A percentile compares a stretch with the other conserved stretches of the same genome.
Conservation (phyloP, 2,113 vertebrate genomes). For the Nycticryphes semicollaris region DNA sequence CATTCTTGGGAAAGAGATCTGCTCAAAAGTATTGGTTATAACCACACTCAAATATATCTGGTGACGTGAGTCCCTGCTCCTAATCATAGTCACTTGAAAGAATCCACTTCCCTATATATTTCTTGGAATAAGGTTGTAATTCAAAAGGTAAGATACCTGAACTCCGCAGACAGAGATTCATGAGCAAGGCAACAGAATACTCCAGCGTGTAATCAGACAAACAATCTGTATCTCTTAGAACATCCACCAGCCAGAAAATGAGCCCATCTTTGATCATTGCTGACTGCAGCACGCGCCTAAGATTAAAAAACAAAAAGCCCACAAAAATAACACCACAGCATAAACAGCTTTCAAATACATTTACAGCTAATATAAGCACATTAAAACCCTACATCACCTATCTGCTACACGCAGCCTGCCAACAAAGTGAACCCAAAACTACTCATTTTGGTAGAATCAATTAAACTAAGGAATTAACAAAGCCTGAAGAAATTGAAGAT, state of each 20-base stretch:
- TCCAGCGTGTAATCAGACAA: slow-evolving; percentile 91
- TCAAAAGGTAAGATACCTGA: slow-evolving; percentile 76
- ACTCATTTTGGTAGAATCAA: not conserved
- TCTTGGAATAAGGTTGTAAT: not conserved
- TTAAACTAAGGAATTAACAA: not conserved
- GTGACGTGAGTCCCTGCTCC: not conserved
- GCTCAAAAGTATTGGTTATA: not conserved
- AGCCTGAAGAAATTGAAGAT: not conserved
- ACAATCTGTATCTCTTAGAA: slow-evolving; percentile 87
- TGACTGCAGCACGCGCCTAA: slow-evolving; percentile 87
- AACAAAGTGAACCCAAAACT: not conserved
- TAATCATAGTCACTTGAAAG: not conserved
- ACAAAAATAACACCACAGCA: not conserved
- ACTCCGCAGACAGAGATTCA: slow-evolving; percentile 94
- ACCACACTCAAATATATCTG: not conserved
- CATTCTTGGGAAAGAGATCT: not conserved
- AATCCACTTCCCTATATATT: not conserved
- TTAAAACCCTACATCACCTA: not conserved
- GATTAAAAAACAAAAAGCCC: not conserved
- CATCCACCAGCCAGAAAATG: slow-evolving; percentile 88
- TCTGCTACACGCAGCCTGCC: not conserved
- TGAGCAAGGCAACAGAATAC: slow-evolving; percentile 89
- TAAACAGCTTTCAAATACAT: not conserved
- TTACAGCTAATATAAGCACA: not conserved
- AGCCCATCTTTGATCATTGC: slow-evolving; percentile 89